Base-by-base conservation (phyloP, 2,113 vertebrate species). In the Scomber scombrus region DNA sequence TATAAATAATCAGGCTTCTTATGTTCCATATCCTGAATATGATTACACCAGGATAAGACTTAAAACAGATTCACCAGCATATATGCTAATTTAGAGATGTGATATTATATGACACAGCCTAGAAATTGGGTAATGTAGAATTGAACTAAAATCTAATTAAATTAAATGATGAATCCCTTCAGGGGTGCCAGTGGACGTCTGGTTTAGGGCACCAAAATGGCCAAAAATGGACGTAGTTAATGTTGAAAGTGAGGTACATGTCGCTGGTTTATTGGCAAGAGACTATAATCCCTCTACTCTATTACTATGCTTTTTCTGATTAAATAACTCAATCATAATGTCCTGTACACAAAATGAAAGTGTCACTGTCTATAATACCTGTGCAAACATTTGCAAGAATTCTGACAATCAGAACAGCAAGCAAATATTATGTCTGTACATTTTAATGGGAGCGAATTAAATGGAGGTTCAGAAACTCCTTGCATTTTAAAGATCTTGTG, bases 361-460 rank as follows among this genome's bases (percentile, higher is more conserved):
- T 75, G 26, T 58, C 26, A 67, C n/a, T 56, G 34, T 47, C 16
- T 31, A 18, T 16, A 49, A 45, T n/a, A 5, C 18, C 73, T 55
- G 15, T 66, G 43, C 52, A 34, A 34, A 18, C 34, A 40, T 40
- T 40, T 40, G 34, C 34, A 31, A 6, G 11, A 34, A 4, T 40
- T 16, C 26, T 50, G 73, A 50, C 46, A n/a, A 26, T 26, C 4
- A 3, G 5, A 67, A 6, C 45, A 50, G 29, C 63, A 50, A 21
- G 21, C 3, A 0, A 34, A 40, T 14, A 58, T 50, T 3, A 50
- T 7, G 34, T 0, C 2, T 5, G 18, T 50, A 54, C 11, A 51
- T 8, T 51, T 21, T 50, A 49, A 49, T 34, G 43, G 26, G 1
- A 3, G 18, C 23, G 23, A 21, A 13, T 13, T 12, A 11, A 31